phyloP scores from a whole-genome alignment of 2,888 invertebrate genomes.

The Agrotis exclamationis region DNA sequence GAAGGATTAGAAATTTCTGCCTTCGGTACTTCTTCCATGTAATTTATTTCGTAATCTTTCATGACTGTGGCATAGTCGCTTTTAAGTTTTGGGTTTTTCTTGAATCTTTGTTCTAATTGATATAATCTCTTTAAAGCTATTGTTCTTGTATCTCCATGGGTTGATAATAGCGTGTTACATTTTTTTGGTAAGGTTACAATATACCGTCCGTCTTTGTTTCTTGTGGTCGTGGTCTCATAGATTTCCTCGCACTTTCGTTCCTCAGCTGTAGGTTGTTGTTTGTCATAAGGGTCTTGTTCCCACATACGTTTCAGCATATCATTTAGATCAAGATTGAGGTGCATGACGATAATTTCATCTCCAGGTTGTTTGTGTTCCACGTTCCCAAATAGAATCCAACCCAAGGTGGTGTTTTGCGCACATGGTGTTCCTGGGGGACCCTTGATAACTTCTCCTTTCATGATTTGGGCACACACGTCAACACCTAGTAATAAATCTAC shows the following conservation, averaged over 20 bases:
- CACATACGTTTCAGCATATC: conserved; percentile 19
- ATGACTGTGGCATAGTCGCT: conserved; percentile 34
- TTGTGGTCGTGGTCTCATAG: conserved; percentile 7
- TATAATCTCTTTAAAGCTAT: conserved; percentile 20
- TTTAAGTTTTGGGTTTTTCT: conserved; percentile 31
- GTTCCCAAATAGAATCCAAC: conserved; percentile 1
- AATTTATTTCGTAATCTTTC: conserved; percentile 20
- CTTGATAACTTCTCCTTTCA: conserved; percentile 49
- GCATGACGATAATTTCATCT: conserved; percentile 12
- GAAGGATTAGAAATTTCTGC: conserved; percentile 6
- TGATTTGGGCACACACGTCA: conserved; percentile 50
- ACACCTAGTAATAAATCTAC: conserved; percentile 61
- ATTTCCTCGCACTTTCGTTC: conserved; percentile 26
- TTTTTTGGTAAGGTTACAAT: conserved; percentile 22
- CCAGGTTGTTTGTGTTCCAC: neutral
- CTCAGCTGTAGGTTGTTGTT: conserved; percentile 1
- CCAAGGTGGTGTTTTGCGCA: neutral
- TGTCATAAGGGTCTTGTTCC: conserved; percentile 17
- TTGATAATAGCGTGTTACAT: conserved; percentile 1
- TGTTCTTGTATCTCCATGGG: conserved; percentile 10
- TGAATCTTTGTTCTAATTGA: conserved; percentile 41
- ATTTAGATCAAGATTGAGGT: conserved; percentile 19
- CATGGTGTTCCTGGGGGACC: conserved; percentile 29
- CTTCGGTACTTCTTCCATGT: conserved; percentile 7
- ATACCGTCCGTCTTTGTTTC: conserved; percentile 13